A percentile compares a stretch with the other conserved stretches of the same genome.
phyloP scores from a whole-genome alignment of 2,113 vertebrate species.

The Smithornis capensis region DNA sequence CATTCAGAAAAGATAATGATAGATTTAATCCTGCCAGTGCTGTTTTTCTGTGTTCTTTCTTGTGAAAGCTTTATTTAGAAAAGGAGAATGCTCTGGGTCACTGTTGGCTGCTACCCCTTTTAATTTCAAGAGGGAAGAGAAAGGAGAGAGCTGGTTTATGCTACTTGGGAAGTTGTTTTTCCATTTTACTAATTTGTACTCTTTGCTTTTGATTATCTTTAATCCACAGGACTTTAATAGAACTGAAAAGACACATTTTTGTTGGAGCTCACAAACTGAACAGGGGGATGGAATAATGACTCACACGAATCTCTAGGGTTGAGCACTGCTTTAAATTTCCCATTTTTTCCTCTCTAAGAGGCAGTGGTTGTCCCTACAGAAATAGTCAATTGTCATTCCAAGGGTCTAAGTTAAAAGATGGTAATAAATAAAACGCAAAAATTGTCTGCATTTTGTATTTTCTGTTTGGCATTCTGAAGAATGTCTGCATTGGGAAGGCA shows the following conservation, averaged over 20 bases:
- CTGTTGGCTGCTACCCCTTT: not conserved
- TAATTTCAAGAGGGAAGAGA: not conserved
- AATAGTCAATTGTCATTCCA: not conserved
- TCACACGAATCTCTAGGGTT: not conserved
- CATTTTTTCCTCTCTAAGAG: not conserved
- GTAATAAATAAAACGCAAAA: not conserved
- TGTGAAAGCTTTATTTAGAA: slow-evolving; percentile 6
- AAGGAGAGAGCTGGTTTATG: not conserved
- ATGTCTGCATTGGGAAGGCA: not conserved
- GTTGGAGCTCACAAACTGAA: not conserved
- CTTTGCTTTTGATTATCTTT: not conserved
- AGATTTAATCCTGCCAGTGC: not conserved
- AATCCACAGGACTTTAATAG: not conserved
- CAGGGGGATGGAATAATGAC: not conserved
- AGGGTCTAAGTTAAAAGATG: not conserved
- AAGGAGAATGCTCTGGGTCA: not conserved
- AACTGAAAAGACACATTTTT: not conserved
- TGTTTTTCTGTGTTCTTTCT: not conserved
- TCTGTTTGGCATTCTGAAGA: not conserved
- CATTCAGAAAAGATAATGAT: not conserved
- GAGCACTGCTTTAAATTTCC: not conserved
- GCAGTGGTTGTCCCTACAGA: not conserved
- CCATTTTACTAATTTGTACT: not conserved
- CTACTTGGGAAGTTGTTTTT: not conserved
- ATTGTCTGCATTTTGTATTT: not conserved